Conservation (phyloP, 2,888 invertebrate genomes). For the Lutraria lutraria region DNA sequence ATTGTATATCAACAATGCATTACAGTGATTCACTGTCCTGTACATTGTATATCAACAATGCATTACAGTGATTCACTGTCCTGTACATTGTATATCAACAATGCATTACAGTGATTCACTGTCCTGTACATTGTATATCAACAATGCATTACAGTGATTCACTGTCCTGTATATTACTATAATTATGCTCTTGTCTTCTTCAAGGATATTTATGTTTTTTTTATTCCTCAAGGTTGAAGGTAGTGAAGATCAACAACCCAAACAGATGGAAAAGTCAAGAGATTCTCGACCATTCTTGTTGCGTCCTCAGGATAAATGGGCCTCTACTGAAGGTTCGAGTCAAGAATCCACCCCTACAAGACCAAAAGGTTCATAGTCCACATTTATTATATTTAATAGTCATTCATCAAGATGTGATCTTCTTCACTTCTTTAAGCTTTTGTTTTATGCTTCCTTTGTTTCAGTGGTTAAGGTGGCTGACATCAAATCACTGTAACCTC, state of each 20-base stretch:
- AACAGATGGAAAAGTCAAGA: constrained; percentile 27
- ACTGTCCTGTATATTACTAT: background rate
- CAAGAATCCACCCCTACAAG: constrained; percentile 60
- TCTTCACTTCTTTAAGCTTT: too few relatives aligned
- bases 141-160: too few relatives aligned
- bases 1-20: too few relatives aligned
- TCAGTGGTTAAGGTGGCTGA: too few relatives aligned
- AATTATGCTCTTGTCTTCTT: background rate
- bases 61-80: background rate
- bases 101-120: too few relatives aligned
- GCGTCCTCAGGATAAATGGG: constrained; percentile 82
- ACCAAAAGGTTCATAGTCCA: constrained; percentile 67
- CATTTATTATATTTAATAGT: too few relatives aligned
- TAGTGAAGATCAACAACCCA: constrained; percentile 36
- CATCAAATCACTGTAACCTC: too few relatives aligned
- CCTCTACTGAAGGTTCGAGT: constrained; percentile 67
- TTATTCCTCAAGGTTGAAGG: constrained; percentile 57
- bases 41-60: too few relatives aligned
- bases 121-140: background rate
- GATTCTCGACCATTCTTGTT: constrained; percentile 68
- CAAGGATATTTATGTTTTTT: background rate
- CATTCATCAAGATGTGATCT: too few relatives aligned
- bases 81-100: too few relatives aligned
- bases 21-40: background rate
- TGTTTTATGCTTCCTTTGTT: too few relatives aligned